Percentiles rank a stretch among this genome's conserved stretches.
Conservation (phyloP, 2,113 vertebrate species). For the Suricata suricatta region DNA sequence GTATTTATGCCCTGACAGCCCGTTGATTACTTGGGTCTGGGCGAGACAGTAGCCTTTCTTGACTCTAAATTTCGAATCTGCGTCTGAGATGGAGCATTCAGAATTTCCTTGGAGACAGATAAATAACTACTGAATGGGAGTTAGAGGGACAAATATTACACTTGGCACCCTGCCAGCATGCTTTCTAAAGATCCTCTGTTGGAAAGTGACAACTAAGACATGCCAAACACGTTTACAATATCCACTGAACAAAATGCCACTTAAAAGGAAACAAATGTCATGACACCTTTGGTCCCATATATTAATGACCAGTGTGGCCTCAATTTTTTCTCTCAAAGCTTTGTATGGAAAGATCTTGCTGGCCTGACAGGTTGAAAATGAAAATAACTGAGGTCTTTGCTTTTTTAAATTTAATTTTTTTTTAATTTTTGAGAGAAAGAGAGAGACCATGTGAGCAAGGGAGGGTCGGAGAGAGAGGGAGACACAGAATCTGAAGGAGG, state of each 20-base stretch:
- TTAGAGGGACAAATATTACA: neutral
- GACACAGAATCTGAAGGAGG: too few relatives aligned
- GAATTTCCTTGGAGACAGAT: conserved; percentile 46
- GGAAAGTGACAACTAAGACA: neutral
- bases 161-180: neutral
- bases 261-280: neutral
- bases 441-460: too few relatives aligned
- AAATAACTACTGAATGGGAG: conserved; percentile 39
- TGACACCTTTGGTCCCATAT: conserved; percentile 2
- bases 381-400: neutral
- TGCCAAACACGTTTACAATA: neutral
- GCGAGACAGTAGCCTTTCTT: neutral
- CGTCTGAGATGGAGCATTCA: neutral
- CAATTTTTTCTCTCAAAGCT: neutral
- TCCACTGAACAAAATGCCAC: neutral
- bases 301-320: neutral
- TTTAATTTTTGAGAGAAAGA: too few relatives aligned
- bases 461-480: too few relatives aligned
- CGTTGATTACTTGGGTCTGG: neutral
- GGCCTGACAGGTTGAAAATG: neutral
- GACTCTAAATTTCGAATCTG: neutral
- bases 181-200: conserved; percentile 6
- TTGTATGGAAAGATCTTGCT: neutral
- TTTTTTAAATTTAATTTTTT: neutral
- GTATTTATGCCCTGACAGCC: neutral